Conservation (phyloP, 2,888 invertebrate species). For the Dysmachus trigonus region DNA sequence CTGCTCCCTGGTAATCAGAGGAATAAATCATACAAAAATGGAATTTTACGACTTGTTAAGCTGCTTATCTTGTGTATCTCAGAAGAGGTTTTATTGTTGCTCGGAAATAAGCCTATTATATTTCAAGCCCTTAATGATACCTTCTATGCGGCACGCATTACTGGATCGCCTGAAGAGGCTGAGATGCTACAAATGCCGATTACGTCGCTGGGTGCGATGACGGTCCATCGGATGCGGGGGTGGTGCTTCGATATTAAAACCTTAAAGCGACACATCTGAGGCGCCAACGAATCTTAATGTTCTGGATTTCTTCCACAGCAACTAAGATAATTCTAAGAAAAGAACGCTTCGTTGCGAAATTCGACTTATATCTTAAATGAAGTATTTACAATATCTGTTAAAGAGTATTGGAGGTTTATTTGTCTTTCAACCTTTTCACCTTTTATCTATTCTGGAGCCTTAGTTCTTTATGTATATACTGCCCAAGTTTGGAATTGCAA, state of each 20-base stretch:
- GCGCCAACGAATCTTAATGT: background rate
- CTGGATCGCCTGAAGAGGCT: background rate
- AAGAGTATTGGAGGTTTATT: no score
- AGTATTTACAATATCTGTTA: no score
- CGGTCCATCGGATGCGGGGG: background rate
- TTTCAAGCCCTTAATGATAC: conserved; percentile 17
- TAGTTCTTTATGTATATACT: no score
- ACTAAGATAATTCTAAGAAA: background rate
- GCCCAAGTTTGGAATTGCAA: no score
- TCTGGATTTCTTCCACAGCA: background rate
- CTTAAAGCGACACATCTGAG: background rate
- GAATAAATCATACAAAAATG: conserved; percentile 40
- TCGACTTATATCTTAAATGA: no score
- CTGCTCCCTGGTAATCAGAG: conserved; percentile 4
- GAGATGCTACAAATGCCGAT: background rate
- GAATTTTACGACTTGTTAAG: conserved; percentile 38
- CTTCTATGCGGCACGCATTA: background rate
- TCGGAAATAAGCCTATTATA: conserved; percentile 27
- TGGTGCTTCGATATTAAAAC: background rate
- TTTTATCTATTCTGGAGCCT: no score
- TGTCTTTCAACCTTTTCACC: no score
- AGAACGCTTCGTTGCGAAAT: background rate
- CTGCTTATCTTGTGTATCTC: conserved; percentile 23
- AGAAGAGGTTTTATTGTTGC: conserved; percentile 23
- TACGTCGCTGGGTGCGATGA: background rate